phyloP scores from a whole-genome alignment of 1,140 invertebrate genomes.

The Tetranychus urticae region DNA sequence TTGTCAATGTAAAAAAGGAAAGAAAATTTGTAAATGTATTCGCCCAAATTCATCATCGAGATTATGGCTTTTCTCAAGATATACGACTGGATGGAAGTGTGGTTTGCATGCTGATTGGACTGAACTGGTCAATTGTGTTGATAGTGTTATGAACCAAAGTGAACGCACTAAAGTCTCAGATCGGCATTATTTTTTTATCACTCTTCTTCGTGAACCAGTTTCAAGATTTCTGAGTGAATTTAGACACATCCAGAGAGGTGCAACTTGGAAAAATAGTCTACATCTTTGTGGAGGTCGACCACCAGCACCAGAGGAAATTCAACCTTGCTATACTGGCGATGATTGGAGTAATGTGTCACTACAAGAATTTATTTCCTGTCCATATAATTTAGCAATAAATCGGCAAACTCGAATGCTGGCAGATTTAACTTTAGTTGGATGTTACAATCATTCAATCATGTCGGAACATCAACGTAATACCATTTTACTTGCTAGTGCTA shows the following conservation, averaged over 20 bases:
- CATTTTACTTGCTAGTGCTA: slow-evolving; percentile 74
- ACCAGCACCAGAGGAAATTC: slow-evolving; percentile 37
- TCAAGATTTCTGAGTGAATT: slow-evolving; percentile 74
- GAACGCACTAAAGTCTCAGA: slow-evolving; percentile 28
- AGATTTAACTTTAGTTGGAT: slow-evolving; percentile 73
- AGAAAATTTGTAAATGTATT: slow-evolving; percentile 26
- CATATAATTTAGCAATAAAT: slow-evolving; percentile 78
- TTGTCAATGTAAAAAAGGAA: slow-evolving; percentile 57
- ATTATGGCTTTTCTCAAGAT: slow-evolving; percentile 91
- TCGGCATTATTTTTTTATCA: slow-evolving; percentile 75
- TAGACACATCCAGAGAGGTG: slow-evolving; percentile 80
- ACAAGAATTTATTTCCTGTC: slow-evolving; percentile 65
- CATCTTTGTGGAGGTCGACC: slow-evolving; percentile 64
- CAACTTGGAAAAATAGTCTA: slow-evolving; percentile 68
- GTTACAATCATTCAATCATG: slow-evolving; percentile 68
- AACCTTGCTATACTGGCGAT: slow-evolving; percentile 28
- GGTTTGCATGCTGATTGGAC: slow-evolving; percentile 96
- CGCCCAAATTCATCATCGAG: slow-evolving; percentile 44
- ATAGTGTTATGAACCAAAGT: slow-evolving; percentile 57
- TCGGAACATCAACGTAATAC: slow-evolving; percentile 32
- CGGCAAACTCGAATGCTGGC: slow-evolving; percentile 92
- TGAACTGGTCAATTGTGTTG: slow-evolving; percentile 69
- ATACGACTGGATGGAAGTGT: slow-evolving; percentile 96
- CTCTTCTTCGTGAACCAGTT: slow-evolving; percentile 73
- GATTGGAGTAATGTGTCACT: slow-evolving; percentile 33